Evolutionary conservation across 2,113 vertebrate genomes (phyloP).

Genomic region (Pangasianodon gigas): DNA sequence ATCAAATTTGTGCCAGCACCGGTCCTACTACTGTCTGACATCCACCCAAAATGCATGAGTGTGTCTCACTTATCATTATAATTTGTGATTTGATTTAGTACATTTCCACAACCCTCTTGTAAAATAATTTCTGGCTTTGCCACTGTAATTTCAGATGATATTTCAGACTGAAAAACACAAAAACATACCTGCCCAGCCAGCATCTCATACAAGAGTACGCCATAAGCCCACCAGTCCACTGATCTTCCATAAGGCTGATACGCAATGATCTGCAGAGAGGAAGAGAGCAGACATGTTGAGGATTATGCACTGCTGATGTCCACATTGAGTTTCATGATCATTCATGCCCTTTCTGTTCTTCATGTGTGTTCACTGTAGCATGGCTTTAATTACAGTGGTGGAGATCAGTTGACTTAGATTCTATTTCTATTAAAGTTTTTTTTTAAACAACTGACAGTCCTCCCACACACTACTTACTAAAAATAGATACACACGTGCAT

Average conservation of each 20-base stretch:
- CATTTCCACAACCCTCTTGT: not conserved
- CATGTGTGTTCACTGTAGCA: not conserved
- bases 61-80: not conserved
- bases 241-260: conserved; percentile 96
- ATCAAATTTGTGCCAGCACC: not conserved
- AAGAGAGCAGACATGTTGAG: not conserved
- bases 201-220: conserved; percentile 96
- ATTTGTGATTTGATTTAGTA: not conserved
- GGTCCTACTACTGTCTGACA: not conserved
- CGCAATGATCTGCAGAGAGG: conserved; percentile 86
- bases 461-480: conserved; percentile 5
- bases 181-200: conserved; percentile 89
- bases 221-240: conserved; percentile 98
- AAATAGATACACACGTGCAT: conserved; percentile 28
- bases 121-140: not conserved
- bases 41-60: not conserved
- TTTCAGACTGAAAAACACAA: not conserved
- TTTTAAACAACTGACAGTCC: not conserved
- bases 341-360: not conserved
- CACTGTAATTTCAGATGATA: not conserved
- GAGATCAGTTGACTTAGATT: not conserved
- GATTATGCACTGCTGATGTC: not conserved
- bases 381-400: not conserved
- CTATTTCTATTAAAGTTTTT: conserved; percentile 34
- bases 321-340: not conserved